These are phyloP conservation scores for Caenorhabditis angaria DNA, from an alignment of 2,888 invertebrate species.

Conservation along the genomic window DNA sequence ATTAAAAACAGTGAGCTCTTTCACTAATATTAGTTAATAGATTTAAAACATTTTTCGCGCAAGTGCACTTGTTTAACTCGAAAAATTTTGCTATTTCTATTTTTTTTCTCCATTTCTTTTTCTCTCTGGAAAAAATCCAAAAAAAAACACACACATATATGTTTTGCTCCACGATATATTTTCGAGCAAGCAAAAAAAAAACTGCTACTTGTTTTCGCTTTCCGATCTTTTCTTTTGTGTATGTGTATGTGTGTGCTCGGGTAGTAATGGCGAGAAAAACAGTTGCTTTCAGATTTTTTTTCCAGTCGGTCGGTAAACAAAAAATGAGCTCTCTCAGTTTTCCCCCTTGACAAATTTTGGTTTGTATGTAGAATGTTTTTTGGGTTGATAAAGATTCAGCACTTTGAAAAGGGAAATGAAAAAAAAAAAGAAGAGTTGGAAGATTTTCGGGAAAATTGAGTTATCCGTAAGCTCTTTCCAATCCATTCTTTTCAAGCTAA, in stretches of 20 bases:
- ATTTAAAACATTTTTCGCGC: slow-evolving; percentile 10
- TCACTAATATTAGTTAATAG: slow-evolving; percentile 40
- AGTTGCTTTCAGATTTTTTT: slow-evolving; percentile 3
- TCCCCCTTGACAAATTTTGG: neutral
- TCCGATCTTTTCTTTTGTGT: slow-evolving; percentile 1
- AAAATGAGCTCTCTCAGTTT: neutral
- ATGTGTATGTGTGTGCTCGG: neutral
- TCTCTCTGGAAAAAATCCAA: neutral
- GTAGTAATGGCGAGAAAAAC: slow-evolving; percentile 4
- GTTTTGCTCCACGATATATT: neutral
- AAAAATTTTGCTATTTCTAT: neutral
- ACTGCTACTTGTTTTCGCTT: neutral
- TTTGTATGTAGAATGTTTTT: neutral
- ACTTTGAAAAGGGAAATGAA: too few species aligned
- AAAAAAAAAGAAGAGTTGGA: neutral
- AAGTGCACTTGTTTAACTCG: neutral
- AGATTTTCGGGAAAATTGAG: neutral
- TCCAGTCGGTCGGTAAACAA: slow-evolving; percentile 1
- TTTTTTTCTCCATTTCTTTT: neutral
- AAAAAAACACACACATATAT: neutral
- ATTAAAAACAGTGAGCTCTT: slow-evolving; percentile 5
- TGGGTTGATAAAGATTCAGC: neutral
- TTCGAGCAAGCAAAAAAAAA: neutral
- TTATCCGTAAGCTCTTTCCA: slow-evolving; percentile 1
- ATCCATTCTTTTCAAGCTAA: neutral